These are phyloP conservation scores for Lamellibrachia satsuma DNA, from an alignment of 2,888 invertebrate genomes.

Conservation along the genomic window DNA sequence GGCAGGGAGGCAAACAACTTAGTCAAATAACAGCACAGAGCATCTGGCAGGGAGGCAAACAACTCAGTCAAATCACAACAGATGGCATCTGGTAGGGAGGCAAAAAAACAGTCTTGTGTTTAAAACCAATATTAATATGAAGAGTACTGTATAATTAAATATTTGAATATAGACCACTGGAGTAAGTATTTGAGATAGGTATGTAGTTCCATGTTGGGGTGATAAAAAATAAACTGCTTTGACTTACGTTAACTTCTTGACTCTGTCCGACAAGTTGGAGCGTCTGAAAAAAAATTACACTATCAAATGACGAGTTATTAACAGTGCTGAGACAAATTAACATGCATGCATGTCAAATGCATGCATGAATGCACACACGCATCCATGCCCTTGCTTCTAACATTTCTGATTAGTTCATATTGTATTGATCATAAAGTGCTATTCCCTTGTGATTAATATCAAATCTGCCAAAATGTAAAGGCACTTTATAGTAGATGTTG, in stretches of 20 bases:
- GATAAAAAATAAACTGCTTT: neutral
- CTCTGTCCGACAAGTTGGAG: slow-evolving; percentile 67
- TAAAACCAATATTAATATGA: too few species aligned
- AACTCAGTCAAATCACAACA: neutral
- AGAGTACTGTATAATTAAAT: too few species aligned
- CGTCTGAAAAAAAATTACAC: slow-evolving; percentile 34
- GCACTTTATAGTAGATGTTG: neutral
- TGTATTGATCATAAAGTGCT: neutral
- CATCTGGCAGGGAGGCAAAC: neutral
- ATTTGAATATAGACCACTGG: too few species aligned
- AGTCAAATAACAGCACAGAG: neutral
- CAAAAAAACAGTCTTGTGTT: too few species aligned
- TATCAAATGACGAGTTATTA: neutral
- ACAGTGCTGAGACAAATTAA: neutral
- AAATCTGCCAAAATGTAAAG: neutral
- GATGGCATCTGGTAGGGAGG: neutral
- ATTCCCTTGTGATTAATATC: neutral
- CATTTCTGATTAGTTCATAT: neutral
- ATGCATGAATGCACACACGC: neutral
- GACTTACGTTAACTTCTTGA: slow-evolving; percentile 73
- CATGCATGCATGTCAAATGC: neutral
- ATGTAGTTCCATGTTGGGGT: neutral
- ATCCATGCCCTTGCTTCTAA: too few species aligned
- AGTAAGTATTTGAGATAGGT: too few species aligned
- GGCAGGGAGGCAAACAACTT: neutral